phyloP scores from a whole-genome alignment of 2,888 invertebrate species.

The Falcaria lacertinaria region DNA sequence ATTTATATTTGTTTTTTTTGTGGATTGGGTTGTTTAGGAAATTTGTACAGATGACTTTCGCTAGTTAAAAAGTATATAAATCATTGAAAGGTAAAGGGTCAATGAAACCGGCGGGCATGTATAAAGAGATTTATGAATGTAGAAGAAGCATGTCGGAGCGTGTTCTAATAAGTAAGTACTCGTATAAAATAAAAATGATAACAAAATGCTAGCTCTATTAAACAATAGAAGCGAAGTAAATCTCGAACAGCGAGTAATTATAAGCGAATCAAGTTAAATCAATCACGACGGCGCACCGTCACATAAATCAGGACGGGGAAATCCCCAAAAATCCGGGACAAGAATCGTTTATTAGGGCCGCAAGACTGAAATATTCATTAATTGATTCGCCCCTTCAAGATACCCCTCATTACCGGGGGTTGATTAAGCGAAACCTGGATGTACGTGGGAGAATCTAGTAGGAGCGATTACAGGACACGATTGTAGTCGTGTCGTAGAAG shows the following conservation, averaged over 20 bases:
- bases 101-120: too few species aligned
- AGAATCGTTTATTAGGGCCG: slow-evolving; percentile 74
- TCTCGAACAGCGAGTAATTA: slow-evolving; percentile 30
- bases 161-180: too few species aligned
- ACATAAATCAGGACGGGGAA: slow-evolving; percentile 56
- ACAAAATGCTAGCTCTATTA: too few species aligned
- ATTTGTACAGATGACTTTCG: too few species aligned
- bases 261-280: slow-evolving; percentile 55
- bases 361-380: slow-evolving; percentile 73
- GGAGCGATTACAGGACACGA: slow-evolving; percentile 25
- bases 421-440: slow-evolving; percentile 71
- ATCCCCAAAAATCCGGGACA: slow-evolving; percentile 68
- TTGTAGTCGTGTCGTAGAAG: slow-evolving; percentile 8
- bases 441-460: slow-evolving; percentile 48
- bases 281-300: slow-evolving; percentile 43
- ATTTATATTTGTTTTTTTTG: slow-evolving; percentile 21
- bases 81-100: too few species aligned
- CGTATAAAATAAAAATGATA: too few species aligned
- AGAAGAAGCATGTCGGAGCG: too few species aligned
- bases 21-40: too few species aligned
- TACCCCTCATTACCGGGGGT: slow-evolving; percentile 71
- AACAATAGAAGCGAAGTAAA: slow-evolving; percentile 10
- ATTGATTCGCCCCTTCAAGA: slow-evolving; percentile 69
- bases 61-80: too few species aligned
- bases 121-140: too few species aligned